phyloP scores from a whole-genome alignment of 2,113 vertebrate genomes.

The Ptyas mucosa region DNA sequence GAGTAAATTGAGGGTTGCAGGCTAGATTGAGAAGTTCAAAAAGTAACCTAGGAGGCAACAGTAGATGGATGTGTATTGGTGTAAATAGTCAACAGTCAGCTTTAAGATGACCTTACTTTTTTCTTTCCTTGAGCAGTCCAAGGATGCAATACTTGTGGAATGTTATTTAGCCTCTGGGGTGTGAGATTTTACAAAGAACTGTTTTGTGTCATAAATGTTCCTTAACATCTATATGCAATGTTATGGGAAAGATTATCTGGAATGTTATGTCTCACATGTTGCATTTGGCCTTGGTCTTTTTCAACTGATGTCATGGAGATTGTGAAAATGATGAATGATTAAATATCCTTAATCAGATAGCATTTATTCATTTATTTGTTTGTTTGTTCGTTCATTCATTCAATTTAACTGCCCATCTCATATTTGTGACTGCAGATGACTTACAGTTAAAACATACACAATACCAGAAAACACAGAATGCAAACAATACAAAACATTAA shows the following conservation, averaged over 20 bases:
- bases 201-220: neutral
- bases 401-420: neutral
- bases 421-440: neutral
- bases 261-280: neutral
- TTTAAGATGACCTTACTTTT: neutral
- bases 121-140: neutral
- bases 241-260: neutral
- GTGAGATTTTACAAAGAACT: neutral
- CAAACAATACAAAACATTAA: neutral
- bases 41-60: neutral
- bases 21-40: neutral
- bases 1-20: neutral
- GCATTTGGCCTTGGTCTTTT: neutral
- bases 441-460: neutral
- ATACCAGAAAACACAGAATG: neutral
- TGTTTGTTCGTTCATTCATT: neutral
- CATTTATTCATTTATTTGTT: neutral
- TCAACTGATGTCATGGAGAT: neutral
- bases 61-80: neutral
- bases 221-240: neutral
- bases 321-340: neutral
- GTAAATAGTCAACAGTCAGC: neutral
- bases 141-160: neutral
- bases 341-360: neutral
- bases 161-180: neutral